Base-by-base conservation (phyloP, 2,888 invertebrate genomes). In the Salpingus planirostris region DNA sequence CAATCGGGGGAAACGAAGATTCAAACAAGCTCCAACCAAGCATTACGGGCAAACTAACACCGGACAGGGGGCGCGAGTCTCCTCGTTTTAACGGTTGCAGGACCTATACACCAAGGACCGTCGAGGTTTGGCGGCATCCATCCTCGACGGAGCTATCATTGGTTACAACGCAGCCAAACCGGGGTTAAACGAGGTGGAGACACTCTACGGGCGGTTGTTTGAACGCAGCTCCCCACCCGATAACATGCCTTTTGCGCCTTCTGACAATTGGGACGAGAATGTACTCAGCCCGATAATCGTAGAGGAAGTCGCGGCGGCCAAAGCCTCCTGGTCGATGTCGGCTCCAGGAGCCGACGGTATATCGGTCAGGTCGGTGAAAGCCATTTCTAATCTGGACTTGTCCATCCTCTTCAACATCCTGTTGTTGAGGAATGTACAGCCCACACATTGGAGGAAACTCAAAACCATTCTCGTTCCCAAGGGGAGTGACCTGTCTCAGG, bases 391-490 rank as follows among this genome's bases (percentile, higher is more conserved):
- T 3, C 2, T 3, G 2, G 21, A 25, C 27, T 32, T 43, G 14
- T 24, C 21, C 2, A 11, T 29, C 8, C 25, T 42, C 2, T 47
- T 42, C 29, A 43, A 38, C 23, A 15, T 30, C 27, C 13, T 45
- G 0, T 18, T 45, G 11, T 32, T 31, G n/a, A 21, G 38, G 5
- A 29, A 38, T 7, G 13, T 33, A 13, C 34, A 29, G 1, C 42
- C 46, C 1, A 21, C 30, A 11, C 6, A n/a, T 3, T 46, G 46
- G 44, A 27, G 21, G 11, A 6, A 10, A 7, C 27, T 30, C 2
- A 11, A 40, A n/a, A 44, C 47, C 4, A 24, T 38, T 3, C 30
- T 46, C 10, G 30, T 44, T 2, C 43, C 40, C 3, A 48, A 48
- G 13, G 38, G 30, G 2, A 42, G 45, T 3, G 45, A 52, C 15